Evolutionary conservation across 1,140 invertebrate species (phyloP).

Genomic region (Reticulitermes speratus): DNA sequence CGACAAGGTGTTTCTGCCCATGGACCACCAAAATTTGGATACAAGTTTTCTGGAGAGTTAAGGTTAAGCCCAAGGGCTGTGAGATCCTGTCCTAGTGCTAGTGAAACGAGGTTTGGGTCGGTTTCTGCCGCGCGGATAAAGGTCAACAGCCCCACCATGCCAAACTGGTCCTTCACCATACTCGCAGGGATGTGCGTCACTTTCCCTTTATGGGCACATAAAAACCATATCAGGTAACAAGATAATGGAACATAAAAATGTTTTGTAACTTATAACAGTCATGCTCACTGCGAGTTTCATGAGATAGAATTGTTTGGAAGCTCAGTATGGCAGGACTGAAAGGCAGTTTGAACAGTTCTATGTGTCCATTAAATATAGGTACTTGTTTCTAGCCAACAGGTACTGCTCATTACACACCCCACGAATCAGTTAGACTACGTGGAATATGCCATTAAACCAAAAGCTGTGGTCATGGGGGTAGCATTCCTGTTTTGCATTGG

Average conservation of each 20-base stretch:
- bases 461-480: no score
- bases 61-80: slow-evolving; percentile 97
- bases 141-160: slow-evolving; percentile 95
- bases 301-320: no score
- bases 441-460: no score
- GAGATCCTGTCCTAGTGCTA: slow-evolving; percentile 95
- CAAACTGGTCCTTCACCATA: slow-evolving; percentile 99
- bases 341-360: no score
- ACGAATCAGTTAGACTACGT: no score
- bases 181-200: slow-evolving; percentile 96
- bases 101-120: slow-evolving; percentile 90
- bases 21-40: slow-evolving; percentile 96
- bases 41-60: slow-evolving; percentile 94
- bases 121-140: slow-evolving; percentile 97
- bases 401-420: no score
- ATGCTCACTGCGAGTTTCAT: no score
- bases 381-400: no score
- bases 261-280: background rate
- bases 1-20: slow-evolving; percentile 97
- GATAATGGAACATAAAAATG: background rate
- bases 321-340: no score
- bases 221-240: slow-evolving; percentile 36
- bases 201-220: slow-evolving; percentile 58
- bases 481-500: no score
- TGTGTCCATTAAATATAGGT: no score